Evolutionary conservation across 2,113 vertebrate species (phyloP).

Genomic region (Tachycineta bicolor): DNA sequence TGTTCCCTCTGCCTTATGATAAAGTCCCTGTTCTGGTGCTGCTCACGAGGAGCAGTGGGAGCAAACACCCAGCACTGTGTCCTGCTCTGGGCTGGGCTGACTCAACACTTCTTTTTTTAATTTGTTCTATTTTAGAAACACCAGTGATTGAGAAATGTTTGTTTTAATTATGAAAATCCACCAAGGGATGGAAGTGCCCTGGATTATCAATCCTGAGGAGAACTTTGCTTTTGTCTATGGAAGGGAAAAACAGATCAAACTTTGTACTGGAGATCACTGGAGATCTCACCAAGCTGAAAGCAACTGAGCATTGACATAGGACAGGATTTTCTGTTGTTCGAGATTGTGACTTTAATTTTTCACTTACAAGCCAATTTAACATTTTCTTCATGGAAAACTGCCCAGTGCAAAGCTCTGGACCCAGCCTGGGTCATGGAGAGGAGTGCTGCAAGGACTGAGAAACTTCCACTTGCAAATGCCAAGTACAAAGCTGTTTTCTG

Average conservation of each 20-base stretch:
- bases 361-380: neutral
- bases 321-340: neutral
- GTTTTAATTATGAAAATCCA: neutral
- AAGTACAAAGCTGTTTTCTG: neutral
- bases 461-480: neutral
- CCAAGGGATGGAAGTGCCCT: neutral
- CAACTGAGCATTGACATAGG: neutral
- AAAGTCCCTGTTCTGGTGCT: neutral
- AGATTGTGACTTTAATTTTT: neutral
- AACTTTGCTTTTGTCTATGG: neutral
- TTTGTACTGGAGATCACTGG: neutral
- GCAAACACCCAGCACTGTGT: rapidly evolving
- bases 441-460: neutral
- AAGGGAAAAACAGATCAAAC: neutral
- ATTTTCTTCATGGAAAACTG: neutral
- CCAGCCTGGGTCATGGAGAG: neutral
- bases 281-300: neutral
- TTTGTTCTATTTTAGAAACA: neutral
- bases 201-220: neutral
- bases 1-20: neutral
- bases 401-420: neutral
- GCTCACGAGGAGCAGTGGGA: neutral
- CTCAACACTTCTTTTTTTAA: neutral
- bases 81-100: neutral
- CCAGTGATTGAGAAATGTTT: neutral